Percentiles rank a stretch among this genome's conserved stretches.
These are phyloP conservation scores for Rhopalosiphum padi DNA, from an alignment of 1,140 invertebrate genomes.

Conservation along the genomic window DNA sequence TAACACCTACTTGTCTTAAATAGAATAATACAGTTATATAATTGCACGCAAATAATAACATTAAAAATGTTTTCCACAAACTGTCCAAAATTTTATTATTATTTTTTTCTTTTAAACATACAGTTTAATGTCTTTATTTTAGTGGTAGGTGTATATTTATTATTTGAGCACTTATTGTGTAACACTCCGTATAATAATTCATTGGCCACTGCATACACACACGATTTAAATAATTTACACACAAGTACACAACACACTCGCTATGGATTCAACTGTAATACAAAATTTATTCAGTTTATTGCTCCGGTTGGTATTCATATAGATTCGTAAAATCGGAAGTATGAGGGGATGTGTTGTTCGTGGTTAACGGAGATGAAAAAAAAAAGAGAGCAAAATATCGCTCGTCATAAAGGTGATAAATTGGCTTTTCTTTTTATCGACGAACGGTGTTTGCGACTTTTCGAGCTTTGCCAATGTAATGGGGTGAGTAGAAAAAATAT, in stretches of 20 bases:
- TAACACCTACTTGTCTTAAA: neutral
- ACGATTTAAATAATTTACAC: slow-evolving; percentile 10
- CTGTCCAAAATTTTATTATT: neutral
- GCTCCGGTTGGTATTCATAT: neutral
- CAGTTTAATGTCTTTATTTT: neutral
- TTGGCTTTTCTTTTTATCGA: slow-evolving; percentile 43
- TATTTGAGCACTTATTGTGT: neutral
- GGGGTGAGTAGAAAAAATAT: slow-evolving; percentile 41
- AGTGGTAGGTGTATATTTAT: neutral
- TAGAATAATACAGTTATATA: neutral
- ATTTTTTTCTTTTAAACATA: neutral
- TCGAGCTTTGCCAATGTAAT: slow-evolving; percentile 38
- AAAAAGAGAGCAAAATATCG: neutral
- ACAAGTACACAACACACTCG: neutral
- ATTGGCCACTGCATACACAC: neutral
- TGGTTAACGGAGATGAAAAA: slow-evolving; percentile 2
- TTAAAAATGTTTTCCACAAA: neutral
- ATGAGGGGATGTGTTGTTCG: neutral
- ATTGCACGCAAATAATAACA: neutral
- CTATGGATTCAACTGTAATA: neutral
- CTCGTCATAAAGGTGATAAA: slow-evolving; percentile 51
- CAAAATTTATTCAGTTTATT: neutral
- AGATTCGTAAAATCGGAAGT: neutral
- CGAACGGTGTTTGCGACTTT: slow-evolving; percentile 36
- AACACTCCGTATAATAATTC: neutral